Conservation (phyloP, 2,888 invertebrate species). For the Eupsilia transversa region DNA sequence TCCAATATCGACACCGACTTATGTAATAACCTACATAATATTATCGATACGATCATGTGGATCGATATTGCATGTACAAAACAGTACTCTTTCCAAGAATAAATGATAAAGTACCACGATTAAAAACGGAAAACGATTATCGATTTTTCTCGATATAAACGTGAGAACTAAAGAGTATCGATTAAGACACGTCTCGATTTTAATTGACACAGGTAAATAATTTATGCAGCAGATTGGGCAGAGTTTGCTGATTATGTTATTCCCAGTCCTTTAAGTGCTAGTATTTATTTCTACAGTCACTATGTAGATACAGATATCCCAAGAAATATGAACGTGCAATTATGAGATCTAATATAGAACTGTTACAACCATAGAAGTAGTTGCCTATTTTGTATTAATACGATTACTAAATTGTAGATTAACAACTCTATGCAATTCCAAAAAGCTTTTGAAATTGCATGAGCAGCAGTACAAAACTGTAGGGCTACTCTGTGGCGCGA, state of each 20-base stretch:
- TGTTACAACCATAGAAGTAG: background rate
- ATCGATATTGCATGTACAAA: conserved; percentile 35
- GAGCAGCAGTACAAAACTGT: no score
- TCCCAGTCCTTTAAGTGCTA: background rate
- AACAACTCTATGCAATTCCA: background rate
- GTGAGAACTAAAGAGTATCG: conserved; percentile 15
- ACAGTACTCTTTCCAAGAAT: conserved; percentile 1
- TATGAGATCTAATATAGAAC: background rate
- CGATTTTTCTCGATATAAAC: background rate
- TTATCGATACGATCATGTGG: conserved; percentile 44
- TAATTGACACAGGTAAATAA: background rate
- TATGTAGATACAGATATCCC: background rate
- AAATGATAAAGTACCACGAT: conserved; percentile 26
- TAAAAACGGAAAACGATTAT: conserved; percentile 6
- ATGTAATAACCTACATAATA: conserved; percentile 53
- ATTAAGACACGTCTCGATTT: conserved; percentile 1
- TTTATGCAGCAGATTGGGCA: conserved; percentile 6
- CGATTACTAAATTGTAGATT: background rate
- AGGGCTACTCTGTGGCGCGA: background rate
- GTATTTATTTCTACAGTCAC: background rate
- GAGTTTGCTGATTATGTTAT: background rate
- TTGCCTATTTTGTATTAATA: background rate
- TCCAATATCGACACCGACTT: conserved; percentile 43
- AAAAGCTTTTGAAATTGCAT: background rate
- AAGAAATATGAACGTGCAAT: background rate